Evolutionary conservation across 2,797 vertebrate species (phyloP), one percentile per base, ranked within the genome.

Genomic region (Sebastes iracundus): DNA sequence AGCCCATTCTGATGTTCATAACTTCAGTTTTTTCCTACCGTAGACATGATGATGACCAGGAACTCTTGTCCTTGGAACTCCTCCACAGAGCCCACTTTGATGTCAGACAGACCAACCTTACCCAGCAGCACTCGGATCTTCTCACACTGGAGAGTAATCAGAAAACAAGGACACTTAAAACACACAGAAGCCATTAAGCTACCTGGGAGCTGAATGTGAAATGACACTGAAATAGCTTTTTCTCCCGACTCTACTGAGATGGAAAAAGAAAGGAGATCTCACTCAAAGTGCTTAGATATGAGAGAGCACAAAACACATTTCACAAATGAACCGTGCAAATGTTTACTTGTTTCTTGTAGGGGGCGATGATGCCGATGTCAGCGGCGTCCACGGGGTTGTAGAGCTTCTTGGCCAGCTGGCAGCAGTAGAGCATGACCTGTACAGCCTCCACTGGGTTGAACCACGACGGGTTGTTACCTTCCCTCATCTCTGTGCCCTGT

Each of bases 41-140:
- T 97, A 30, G 97, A 99, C 67, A 99, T 70, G 89, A 99, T 94
- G 90, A 98, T 96, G 75, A 96, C 96, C 80, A 95, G 86, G 78
- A 94, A 97, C 84, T 99, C 99, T 68, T 97, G 98, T 12, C 99
- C 98, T 88, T 99, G 99, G 86, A 99, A 99, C 90, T 99, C 97
- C 90, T 99, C 98, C 27, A 99, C 98, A 0, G 99, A 98, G 22
- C 98, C 98, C 73, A 99, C 97, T 89, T 98, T 99, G 75, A 99
- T 94, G 72, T 98, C 97, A 53, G 81, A 90, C 85, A 99, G 93
- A 25, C 98, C 97, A 52, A 97, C 95, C 16, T 93, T 97, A 82
- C 91, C 91, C 61, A 99, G 92, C 80, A 99, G 96, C 80, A 97
- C 72, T 79, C 94, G 94, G 10, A 99, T 98, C 93, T 99, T 99